phyloP scores from a whole-genome alignment of 2,113 vertebrate species.

The Salvelinus alpinus region DNA sequence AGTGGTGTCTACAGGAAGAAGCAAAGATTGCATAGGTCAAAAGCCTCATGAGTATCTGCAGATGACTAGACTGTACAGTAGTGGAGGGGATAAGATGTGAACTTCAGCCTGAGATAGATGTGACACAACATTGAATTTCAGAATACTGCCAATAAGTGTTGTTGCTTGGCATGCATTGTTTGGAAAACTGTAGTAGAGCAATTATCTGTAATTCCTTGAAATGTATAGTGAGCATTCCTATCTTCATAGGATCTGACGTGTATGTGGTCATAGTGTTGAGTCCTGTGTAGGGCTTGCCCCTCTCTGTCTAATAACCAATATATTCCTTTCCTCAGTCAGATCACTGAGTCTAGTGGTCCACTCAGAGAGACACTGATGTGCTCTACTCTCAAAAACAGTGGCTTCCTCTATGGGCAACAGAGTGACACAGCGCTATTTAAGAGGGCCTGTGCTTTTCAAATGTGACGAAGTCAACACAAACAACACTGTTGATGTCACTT shows the following conservation, averaged over 20 bases:
- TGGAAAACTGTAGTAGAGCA: background rate
- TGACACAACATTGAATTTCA: constrained; percentile 1
- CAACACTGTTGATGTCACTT: constrained; percentile 25
- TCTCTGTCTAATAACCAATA: background rate
- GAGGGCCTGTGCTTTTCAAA: constrained; percentile 68
- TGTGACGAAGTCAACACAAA: constrained; percentile 11
- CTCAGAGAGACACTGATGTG: background rate
- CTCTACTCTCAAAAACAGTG: background rate
- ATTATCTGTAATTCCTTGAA: background rate
- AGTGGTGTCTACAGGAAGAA: constrained; percentile 55
- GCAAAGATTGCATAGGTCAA: constrained; percentile 74
- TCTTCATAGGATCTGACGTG: background rate
- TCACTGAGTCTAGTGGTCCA: background rate
- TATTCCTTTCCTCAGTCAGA: background rate
- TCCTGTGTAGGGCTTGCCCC: background rate
- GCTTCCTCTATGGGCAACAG: background rate
- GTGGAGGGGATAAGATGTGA: background rate
- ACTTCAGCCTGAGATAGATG: constrained; percentile 9
- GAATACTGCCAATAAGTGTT: constrained; percentile 23
- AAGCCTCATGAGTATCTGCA: constrained; percentile 58
- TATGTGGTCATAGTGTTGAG: no score
- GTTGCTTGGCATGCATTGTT: background rate
- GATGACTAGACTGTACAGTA: constrained; percentile 45
- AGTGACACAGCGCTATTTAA: constrained; percentile 35
- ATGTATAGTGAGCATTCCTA: background rate